These are phyloP conservation scores for Tenrec ecaudatus DNA, from an alignment of 2,113 vertebrate genomes.

Conservation along the genomic window DNA sequence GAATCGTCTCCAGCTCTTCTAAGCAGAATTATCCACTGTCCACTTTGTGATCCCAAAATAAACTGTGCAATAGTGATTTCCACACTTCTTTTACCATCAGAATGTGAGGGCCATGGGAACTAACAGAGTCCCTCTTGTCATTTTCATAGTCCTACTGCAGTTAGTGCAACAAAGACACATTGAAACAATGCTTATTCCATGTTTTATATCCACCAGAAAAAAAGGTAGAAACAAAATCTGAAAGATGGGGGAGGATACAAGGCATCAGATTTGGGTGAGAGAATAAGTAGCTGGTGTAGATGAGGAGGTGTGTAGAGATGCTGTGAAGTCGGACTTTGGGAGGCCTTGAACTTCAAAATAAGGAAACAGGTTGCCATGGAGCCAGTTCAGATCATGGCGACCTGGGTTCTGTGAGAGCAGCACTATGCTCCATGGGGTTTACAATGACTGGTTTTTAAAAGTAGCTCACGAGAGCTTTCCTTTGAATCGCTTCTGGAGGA, in stretches of 20 bases:
- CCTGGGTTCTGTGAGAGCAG: background rate
- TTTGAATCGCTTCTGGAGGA: background rate
- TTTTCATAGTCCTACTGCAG: background rate
- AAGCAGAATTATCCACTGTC: background rate
- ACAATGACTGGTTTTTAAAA: background rate
- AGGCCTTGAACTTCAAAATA: background rate
- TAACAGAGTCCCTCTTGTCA: background rate
- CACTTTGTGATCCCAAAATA: background rate
- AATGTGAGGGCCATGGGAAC: background rate
- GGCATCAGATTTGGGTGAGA: background rate
- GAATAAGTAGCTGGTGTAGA: background rate
- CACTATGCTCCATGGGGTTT: background rate
- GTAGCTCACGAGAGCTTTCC: background rate
- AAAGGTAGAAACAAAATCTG: background rate
- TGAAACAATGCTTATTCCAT: slow-evolving; percentile 5
- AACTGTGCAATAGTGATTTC: background rate
- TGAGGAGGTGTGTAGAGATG: background rate
- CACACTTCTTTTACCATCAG: background rate
- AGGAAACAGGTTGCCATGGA: background rate
- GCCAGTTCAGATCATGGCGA: background rate
- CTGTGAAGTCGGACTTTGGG: background rate
- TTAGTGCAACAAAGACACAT: background rate
- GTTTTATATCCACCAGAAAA: background rate
- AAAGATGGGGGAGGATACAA: background rate
- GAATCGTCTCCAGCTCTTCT: background rate